A percentile compares a stretch with the other conserved stretches of the same genome.
These are phyloP conservation scores for Petrocephalus microphthalmus DNA, from an alignment of 2,113 vertebrate species.

Conservation along the genomic window DNA sequence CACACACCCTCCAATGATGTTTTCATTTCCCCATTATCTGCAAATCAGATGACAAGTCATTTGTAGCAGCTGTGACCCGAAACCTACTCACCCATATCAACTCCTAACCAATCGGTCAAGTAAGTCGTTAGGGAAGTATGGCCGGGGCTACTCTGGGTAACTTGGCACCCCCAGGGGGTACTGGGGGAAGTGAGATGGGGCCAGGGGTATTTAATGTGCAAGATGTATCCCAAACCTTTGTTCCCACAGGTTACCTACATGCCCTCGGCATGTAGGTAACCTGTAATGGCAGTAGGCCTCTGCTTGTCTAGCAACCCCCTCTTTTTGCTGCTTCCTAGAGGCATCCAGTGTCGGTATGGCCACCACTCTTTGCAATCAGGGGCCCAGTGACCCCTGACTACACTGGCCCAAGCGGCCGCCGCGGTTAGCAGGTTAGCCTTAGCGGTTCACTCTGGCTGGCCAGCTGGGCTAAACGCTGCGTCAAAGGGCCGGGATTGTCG, in stretches of 20 bases:
- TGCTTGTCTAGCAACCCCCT: background rate
- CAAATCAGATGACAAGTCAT: slow-evolving; percentile 9
- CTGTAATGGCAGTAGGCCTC: background rate
- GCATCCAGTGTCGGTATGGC: background rate
- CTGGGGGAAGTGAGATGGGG: background rate
- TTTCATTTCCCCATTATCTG: slow-evolving; percentile 11
- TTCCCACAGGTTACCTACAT: background rate
- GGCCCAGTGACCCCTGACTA: background rate
- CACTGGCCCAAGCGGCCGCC: background rate
- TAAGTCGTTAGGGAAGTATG: slow-evolving; percentile 37
- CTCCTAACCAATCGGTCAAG: slow-evolving; percentile 39
- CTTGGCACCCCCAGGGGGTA: slow-evolving; percentile 36
- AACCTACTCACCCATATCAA: slow-evolving; percentile 31
- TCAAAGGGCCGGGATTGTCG: background rate
- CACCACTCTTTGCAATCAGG: background rate
- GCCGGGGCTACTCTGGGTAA: slow-evolving; percentile 43
- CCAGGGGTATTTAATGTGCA: background rate
- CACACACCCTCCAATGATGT: background rate
- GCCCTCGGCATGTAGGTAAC: background rate
- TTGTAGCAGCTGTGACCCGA: background rate
- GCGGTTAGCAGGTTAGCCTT: background rate
- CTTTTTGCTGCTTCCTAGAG: background rate
- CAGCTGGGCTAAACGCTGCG: background rate
- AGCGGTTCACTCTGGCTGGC: background rate
- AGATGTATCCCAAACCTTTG: background rate